phyloP scores from a whole-genome alignment of 92 coral and sea anemone species.

The Palythoa heliodiscus region DNA sequence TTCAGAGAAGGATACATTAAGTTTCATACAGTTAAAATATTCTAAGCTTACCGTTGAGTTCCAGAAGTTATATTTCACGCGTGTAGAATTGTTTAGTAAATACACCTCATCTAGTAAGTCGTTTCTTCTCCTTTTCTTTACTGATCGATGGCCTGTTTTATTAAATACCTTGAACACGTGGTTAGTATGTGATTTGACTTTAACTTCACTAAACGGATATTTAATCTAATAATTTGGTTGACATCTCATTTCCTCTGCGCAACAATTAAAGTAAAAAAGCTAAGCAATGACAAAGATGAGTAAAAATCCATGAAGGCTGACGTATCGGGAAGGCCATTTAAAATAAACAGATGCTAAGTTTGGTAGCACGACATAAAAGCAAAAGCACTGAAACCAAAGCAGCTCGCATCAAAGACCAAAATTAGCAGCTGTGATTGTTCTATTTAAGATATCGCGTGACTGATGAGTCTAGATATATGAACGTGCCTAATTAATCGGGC shows the following conservation, averaged over 20 bases:
- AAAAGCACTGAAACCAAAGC: background rate
- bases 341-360: background rate
- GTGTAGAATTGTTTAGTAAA: too few relatives aligned
- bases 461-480: background rate
- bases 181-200: too few relatives aligned
- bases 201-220: background rate
- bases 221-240: background rate
- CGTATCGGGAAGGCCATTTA: background rate
- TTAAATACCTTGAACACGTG: too few relatives aligned
- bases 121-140: too few relatives aligned
- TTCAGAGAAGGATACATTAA: background rate
- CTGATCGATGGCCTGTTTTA: too few relatives aligned
- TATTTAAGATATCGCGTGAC: background rate
- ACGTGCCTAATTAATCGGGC: background rate
- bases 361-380: background rate
- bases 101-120: too few relatives aligned
- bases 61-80: too few relatives aligned
- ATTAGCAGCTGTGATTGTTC: background rate
- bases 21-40: background rate
- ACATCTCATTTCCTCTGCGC: background rate
- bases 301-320: background rate
- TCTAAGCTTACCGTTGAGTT: background rate
- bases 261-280: background rate
- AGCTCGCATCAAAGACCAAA: background rate
- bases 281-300: background rate